These are phyloP conservation scores for Cydia fagiglandana DNA, from an alignment of 1,140 invertebrate genomes.

Conservation along the genomic window DNA sequence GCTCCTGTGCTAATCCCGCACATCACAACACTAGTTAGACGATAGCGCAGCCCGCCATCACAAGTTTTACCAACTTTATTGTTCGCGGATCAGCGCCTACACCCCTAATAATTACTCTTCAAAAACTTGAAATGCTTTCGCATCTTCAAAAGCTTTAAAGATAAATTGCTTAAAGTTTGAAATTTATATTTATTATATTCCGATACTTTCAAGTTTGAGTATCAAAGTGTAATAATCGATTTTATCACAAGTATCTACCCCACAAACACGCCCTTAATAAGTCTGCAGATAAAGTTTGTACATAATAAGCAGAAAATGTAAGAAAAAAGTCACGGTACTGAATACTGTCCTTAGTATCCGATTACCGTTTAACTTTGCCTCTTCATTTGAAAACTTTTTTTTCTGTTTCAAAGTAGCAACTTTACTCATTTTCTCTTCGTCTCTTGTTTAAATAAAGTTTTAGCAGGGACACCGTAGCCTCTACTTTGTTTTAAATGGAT, in stretches of 20 bases:
- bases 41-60: constrained; percentile 46
- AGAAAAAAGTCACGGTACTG: constrained; percentile 32
- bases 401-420: constrained; percentile 56
- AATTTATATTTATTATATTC: constrained; percentile 9
- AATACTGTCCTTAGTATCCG: constrained; percentile 50
- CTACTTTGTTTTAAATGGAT: constrained; percentile 61
- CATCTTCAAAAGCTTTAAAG: constrained; percentile 30
- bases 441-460: constrained; percentile 70
- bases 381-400: constrained; percentile 64
- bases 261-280: constrained; percentile 5
- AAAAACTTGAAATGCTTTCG: constrained; percentile 36
- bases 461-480: constrained; percentile 50
- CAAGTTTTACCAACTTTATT: constrained; percentile 62
- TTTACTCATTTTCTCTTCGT: constrained; percentile 73
- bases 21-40: neutral
- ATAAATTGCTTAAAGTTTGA: constrained; percentile 15
- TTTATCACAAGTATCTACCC: neutral
- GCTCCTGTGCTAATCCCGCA: too few species aligned
- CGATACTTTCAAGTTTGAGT: neutral
- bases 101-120: constrained; percentile 50
- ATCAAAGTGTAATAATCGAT: neutral
- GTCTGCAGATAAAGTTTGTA: neutral
- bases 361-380: constrained; percentile 61
- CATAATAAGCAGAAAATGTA: constrained; percentile 24
- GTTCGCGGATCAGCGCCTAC: constrained; percentile 47